Evolutionary conservation across 1,140 invertebrate species (phyloP), one percentile per base, ranked within the genome.

Genomic region (Sycophaga agraensis): DNA sequence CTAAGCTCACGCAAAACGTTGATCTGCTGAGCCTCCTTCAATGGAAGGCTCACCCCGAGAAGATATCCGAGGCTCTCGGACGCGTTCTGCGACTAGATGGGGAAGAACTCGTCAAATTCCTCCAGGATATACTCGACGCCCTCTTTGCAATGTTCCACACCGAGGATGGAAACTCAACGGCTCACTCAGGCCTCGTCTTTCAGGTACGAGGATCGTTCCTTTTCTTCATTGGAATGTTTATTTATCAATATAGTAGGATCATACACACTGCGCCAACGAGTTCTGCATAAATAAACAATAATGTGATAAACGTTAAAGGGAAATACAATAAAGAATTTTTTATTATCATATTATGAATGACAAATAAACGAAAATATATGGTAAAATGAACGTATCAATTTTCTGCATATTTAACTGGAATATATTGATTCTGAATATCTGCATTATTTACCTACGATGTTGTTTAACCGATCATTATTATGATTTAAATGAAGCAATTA

Each of bases 71-170:
- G 48, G 94, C 93, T 0, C 76, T 97, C 7, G 85, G 89, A 1
- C 84, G 91, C 58, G 88, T 97, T 4, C 76, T 94, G 49, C 84
- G 88, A 1, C 74, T 97, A 0, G 89, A 93, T 68, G 89, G 89
- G 16, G 94, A 96, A 74, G 96, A 98, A 77, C 82, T 96, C n/a
- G 93, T 98, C 0, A 97, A 97, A 79, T 98, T 98, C 80, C 82
- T 98, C 2, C 93, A 97, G 75, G 96, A 98, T 75, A 92, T 98
- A 17, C 79, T 98, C 1, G 97, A 98, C 74, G 93, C 94, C 0
- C 76, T 99, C 0, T 98, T 98, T 73, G 90, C 92, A 14, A 90
- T 98, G 83, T 96, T 97, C 74, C 95, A 92, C 35, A 95, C 91
- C 28, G 93, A 95, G 79, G 92, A 97, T 74, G 94, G 93, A 1